Base-by-base conservation (phyloP, 2,888 invertebrate species). In the Drosophila affinis region DNA sequence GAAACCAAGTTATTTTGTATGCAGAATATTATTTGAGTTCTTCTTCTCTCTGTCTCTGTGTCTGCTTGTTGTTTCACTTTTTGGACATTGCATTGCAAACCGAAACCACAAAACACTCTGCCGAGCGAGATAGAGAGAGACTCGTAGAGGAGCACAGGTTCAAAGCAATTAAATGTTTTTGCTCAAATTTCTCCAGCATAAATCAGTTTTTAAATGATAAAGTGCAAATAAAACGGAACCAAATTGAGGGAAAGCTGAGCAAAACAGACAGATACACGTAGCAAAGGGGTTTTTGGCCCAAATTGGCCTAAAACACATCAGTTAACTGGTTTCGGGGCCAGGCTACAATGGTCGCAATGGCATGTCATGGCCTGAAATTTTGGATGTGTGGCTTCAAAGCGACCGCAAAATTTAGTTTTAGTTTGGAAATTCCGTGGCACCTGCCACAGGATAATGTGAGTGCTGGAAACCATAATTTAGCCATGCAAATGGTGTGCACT, bases 11-110 rank as follows among this genome's bases (percentile, higher is more conserved):
- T 85, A 81, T 82, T 88, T 72, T 77, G 72, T 77, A 84, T 81
- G 81, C 81, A 73, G 81, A 87, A 87, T 87, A 79, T 82, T 85
- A 85, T 88, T 83, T 75, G 74, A 75, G 72, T 75, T 79, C 74
- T 75, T 62, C 72, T 68, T 72, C 56, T 63, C 70, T 60, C 6
- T 39, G 39, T 75, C 18, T 9, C 34, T 51, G n/a, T 34, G 29
- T 34, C 47, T 48, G 29, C 18, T 21, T n/a, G 9, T 21, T 3
- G 29, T 39, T 17, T 54, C 55, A 45, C 55, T 49, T 49, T 65
- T 62, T 65, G 81, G 87, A 81, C 87, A 87, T 77, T 82, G 88
- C 88, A 85, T 77, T 79, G 77, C 74, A 65, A 77, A 67, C 59
- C 65, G 70, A 74, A 78, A 63, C 76, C 59, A 65, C 54, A 64